Evolutionary conservation across 2,113 vertebrate species (phyloP), one percentile per base, ranked within the genome.

Genomic region (Lophius piscatorius): DNA sequence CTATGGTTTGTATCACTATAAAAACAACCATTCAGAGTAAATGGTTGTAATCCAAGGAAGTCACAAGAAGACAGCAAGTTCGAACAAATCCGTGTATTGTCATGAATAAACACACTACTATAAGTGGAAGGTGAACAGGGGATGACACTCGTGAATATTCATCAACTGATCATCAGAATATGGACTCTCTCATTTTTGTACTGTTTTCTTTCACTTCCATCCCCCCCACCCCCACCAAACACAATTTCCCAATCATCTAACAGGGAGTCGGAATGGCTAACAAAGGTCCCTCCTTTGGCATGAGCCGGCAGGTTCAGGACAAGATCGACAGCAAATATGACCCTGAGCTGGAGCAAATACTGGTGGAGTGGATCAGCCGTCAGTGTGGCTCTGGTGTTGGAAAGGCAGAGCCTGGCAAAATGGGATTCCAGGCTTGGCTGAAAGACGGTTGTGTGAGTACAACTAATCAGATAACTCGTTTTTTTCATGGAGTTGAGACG

Each of bases 301-400:
- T 99, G 93, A 98, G 96, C 91, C 92, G 95, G 4, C 94, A 95
- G 0, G 94, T 99, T 26, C 95, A 96, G 76, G 94, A 94, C 74
- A 98, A 96, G 83, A 98, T 99, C 0, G 96, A 98, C 89, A 97
- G 94, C 93, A 99, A 99, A 82, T 99, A 99, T 0, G 96, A 99
- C 0, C 87, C 93, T 0, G 96, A 98, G 12, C 90, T 98, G 89
- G 97, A 99, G 88, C 91, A 88, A 41, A 91, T 95, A 33, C 91
- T 99, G 85, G 94, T 96, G 72, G 94, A 96, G 79, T 98, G 97
- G 97, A 93, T 99, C 29, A 38, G 78, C 46, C 82, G 89, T 12
- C 97, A 99, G 91, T 96, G 94, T 0, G 94, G 94, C 1, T 38
- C 91, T 0, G 88, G 86, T 0, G 95, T 94, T 69, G 94, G 93